phyloP scores from a whole-genome alignment of 2,797 vertebrate genomes.

The Carapus acus region DNA sequence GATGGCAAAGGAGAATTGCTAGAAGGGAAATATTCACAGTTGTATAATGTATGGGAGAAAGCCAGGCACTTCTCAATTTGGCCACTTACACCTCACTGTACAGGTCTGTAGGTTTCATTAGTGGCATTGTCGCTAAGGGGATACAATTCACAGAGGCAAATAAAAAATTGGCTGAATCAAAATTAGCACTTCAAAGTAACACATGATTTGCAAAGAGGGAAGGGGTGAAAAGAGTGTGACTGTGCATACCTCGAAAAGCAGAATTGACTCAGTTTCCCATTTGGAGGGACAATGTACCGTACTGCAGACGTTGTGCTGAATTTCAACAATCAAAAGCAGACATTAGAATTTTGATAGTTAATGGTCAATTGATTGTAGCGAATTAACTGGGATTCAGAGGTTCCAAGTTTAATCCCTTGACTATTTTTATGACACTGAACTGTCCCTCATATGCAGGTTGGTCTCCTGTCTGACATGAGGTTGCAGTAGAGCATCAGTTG shows the following conservation, averaged over 20 bases:
- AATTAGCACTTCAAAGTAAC: constrained; percentile 88
- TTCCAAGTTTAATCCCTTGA: no score
- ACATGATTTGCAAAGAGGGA: constrained; percentile 78
- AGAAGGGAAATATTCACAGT: constrained; percentile 78
- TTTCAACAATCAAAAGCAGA: no score
- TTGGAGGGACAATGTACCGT: no score
- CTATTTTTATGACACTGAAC: no score
- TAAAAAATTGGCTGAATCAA: constrained; percentile 85
- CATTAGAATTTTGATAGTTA: no score
- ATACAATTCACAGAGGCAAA: constrained; percentile 85
- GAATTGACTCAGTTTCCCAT: constrained; percentile 4
- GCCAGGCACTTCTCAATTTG: constrained; percentile 78
- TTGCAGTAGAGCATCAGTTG: no score
- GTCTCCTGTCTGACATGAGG: no score
- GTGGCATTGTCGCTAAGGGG: constrained; percentile 80
- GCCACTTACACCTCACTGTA: constrained; percentile 83
- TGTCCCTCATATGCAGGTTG: no score
- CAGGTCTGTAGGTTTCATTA: constrained; percentile 80
- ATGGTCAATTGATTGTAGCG: no score
- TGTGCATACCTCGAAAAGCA: constrained; percentile 65
- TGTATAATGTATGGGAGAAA: constrained; percentile 78
- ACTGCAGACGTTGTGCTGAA: no score
- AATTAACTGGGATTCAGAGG: no score
- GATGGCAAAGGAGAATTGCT: constrained; percentile 72
- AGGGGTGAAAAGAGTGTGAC: constrained; percentile 71